These are phyloP conservation scores for Nilaparvata lugens DNA, from an alignment of 1,140 invertebrate genomes.

Conservation along the genomic window DNA sequence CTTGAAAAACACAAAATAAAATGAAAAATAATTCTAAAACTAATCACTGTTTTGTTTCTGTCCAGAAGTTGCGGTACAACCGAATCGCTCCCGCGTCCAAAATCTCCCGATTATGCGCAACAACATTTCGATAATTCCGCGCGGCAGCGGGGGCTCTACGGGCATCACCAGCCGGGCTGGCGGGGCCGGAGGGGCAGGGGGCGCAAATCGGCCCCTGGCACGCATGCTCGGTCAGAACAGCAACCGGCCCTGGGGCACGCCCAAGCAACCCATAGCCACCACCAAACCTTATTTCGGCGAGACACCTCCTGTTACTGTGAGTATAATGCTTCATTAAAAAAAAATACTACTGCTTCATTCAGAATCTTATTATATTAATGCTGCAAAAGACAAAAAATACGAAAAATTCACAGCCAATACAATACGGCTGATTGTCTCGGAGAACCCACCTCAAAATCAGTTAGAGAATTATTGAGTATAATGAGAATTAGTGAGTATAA, in stretches of 20 bases:
- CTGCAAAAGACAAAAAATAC: background rate
- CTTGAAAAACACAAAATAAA: too few species aligned
- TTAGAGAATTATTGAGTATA: background rate
- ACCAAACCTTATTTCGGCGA: constrained; percentile 15
- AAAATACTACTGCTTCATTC: background rate
- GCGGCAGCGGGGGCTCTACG: background rate
- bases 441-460: too few species aligned
- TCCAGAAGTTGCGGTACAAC: constrained; percentile 10
- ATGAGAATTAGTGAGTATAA: too few species aligned
- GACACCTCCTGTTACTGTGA: constrained; percentile 11
- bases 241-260: background rate
- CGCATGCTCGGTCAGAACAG: constrained; percentile 8
- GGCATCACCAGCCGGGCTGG: background rate
- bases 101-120: constrained; percentile 6
- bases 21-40: too few species aligned
- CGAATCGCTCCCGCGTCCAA: constrained; percentile 6
- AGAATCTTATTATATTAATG: background rate
- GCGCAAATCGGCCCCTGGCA: constrained; percentile 2
- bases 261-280: constrained; percentile 13
- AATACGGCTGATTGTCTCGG: too few species aligned
- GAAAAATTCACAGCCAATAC: too few species aligned
- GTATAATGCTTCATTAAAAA: background rate
- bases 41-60: background rate
- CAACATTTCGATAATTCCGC: constrained; percentile 16
- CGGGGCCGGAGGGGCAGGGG: background rate